Evolutionary conservation across 2,888 invertebrate species (phyloP), one percentile per base, ranked within the genome.

Genomic region (Terebella lapidaria): DNA sequence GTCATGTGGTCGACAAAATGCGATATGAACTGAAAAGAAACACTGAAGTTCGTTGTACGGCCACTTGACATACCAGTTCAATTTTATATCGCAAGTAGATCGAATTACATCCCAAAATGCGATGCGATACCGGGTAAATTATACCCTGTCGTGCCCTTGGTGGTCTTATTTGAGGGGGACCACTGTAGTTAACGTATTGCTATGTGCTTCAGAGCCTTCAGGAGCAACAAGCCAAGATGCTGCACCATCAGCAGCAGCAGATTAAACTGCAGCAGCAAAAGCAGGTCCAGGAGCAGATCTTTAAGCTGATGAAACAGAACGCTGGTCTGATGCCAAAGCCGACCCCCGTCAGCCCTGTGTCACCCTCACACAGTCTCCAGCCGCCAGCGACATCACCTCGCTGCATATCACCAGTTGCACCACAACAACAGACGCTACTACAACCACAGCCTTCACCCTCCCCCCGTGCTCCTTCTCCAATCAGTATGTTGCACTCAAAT

Each of bases 181-280:
- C n/a, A n/a, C n/a, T n/a, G n/a, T n/a, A n/a, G n/a, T n/a, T n/a
- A n/a, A n/a, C n/a, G n/a, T n/a, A n/a, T n/a, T n/a, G n/a, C n/a
- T n/a, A n/a, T n/a, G n/a, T n/a, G n/a, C n/a, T n/a, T n/a, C n/a
- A n/a, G n/a, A n/a, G n/a, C n/a, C n/a, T 62, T 35, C 66, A 66
- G 54, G 65, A 64, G 30, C 70, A 81, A 79, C 65, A 59, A 68
- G 83, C 90, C 58, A 72, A 83, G 73, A 89, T 89, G 81, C 87
- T 88, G 1, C 87, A 88, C 81, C 66, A 56, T 30, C 64, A 63
- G 49, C 66, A 66, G 56, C 66, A 64, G 45, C 70, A 81, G 80
- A 63, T 57, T 68, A 83, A 90, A 58, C 72, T 83, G 73, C 90
- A 89, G 81, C 87, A 88, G 56, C 59, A 51, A 30, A 57, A 60